Percentiles rank a stretch among this genome's conserved stretches.
These are phyloP conservation scores for Hipparchia semele DNA, from an alignment of 2,888 invertebrate species.

Conservation along the genomic window DNA sequence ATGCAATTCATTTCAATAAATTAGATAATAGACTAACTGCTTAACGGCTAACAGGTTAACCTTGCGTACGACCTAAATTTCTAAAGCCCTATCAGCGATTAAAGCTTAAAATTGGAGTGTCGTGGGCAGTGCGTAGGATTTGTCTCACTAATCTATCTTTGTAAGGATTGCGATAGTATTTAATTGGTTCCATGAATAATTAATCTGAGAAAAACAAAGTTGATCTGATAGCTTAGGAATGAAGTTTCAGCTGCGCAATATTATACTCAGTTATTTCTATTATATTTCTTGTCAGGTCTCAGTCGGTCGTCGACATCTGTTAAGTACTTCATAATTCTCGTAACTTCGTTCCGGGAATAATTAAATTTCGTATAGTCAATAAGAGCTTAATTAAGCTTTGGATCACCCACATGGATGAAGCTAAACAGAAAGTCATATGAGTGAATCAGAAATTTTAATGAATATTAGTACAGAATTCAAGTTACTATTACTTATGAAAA, in stretches of 20 bases:
- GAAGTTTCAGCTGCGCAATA: slow-evolving; percentile 9
- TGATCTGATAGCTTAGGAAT: slow-evolving; percentile 2
- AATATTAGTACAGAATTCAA: too few relatives aligned
- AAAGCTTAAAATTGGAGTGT: slow-evolving; percentile 25
- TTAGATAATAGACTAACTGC: slow-evolving; percentile 24
- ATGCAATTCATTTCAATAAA: slow-evolving; percentile 37
- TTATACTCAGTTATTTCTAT: neutral
- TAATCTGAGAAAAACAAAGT: slow-evolving; percentile 4
- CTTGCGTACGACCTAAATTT: slow-evolving; percentile 34
- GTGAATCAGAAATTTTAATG: too few relatives aligned
- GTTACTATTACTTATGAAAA: too few relatives aligned
- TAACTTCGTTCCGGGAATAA: slow-evolving; percentile 11
- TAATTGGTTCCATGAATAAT: slow-evolving; percentile 26
- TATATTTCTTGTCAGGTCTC: neutral
- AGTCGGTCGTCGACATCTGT: slow-evolving; percentile 18
- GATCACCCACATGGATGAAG: slow-evolving; percentile 6
- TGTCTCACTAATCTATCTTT: slow-evolving; percentile 22
- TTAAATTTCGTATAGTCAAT: neutral
- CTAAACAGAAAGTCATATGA: neutral
- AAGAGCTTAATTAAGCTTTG: slow-evolving; percentile 14
- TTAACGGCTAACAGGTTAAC: slow-evolving; percentile 23
- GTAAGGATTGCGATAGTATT: slow-evolving; percentile 20
- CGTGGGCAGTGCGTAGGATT: slow-evolving; percentile 30
- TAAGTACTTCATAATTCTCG: slow-evolving; percentile 9
- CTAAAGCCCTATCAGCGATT: slow-evolving; percentile 27